Base-by-base conservation (phyloP, 2,797 vertebrate species). In the Acipenser oxyrinchus region DNA sequence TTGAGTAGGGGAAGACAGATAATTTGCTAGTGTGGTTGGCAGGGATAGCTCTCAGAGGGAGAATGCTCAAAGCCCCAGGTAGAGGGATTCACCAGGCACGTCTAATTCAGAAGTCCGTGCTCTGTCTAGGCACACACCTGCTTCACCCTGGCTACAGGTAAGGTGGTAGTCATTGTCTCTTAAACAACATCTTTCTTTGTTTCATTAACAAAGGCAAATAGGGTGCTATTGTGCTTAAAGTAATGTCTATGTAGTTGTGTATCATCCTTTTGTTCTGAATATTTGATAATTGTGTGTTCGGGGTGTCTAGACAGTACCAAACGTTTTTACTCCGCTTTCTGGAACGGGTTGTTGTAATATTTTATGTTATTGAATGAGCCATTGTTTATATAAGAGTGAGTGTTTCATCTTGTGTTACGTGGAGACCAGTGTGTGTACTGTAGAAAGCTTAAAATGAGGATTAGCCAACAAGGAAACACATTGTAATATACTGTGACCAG, bases 111-210 rank as follows among this genome's bases (percentile, higher is more conserved):
- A 13, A 8, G 7, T 51, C 69, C 72, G 61, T 60, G 10, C n/a
- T 51, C 52, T 59, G 37, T 66, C 69, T 72, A 50, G 67, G 62
- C 67, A 60, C 68, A 73, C 76, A 79, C 75, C 78, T 77, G 71
- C 71, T 61, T 71, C 68, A 2, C 66, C 70, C 1, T 18, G 18
- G 48, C 67, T 61, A 73, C 62, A 74, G 68, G 71, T 72, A 69
- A 52, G 67, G 53, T 23, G 23, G 49, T 10, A 55, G 23, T 9
- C 67, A 51, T 62, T 12, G 60, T 49, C 67, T 37, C 67, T 48
- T 11, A 9, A 55, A 55, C 23, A 55, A n/a, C 52, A 6, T 55
- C 52, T 55, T 10, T 10, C n/a, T 9, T 55, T 55, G 9, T 55
- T 6, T 55, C 52, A 37, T 37, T 37, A 37, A 37, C 4, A 4